These are phyloP conservation scores for Eristalis intricaria DNA, from an alignment of 2,888 invertebrate genomes.

Conservation along the genomic window DNA sequence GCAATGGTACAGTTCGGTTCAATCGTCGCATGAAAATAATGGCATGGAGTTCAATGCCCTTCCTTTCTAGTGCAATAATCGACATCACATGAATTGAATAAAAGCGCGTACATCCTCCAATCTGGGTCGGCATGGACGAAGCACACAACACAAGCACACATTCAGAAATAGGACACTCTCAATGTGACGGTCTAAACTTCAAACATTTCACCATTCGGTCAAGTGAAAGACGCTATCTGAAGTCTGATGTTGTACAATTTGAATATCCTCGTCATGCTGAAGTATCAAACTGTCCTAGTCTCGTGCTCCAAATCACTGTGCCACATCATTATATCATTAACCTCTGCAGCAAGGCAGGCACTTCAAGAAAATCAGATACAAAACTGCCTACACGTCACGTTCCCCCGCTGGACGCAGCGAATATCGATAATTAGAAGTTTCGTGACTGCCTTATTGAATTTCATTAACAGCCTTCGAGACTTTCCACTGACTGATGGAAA, in stretches of 20 bases:
- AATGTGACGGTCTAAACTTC: too few species aligned
- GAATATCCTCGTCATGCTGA: neutral
- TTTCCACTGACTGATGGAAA: neutral
- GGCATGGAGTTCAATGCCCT: too few species aligned
- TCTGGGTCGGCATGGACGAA: too few species aligned
- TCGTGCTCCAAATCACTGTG: neutral
- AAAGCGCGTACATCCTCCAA: too few species aligned
- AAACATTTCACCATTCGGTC: too few species aligned
- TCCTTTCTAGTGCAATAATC: too few species aligned
- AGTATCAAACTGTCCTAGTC: neutral
- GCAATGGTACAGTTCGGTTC: too few species aligned
- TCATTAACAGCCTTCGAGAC: slow-evolving; percentile 16
- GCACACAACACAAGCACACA: too few species aligned
- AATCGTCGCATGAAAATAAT: too few species aligned
- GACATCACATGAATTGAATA: too few species aligned
- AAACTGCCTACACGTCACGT: neutral
- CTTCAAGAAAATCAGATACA: neutral
- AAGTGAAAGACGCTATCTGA: neutral
- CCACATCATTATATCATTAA: slow-evolving; percentile 2
- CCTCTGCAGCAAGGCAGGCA: neutral
- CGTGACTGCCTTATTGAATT: slow-evolving; percentile 42
- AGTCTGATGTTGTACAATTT: neutral
- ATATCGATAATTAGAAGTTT: slow-evolving; percentile 45
- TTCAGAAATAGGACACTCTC: too few species aligned
- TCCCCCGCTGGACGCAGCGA: neutral